Evolutionary conservation across 1,140 invertebrate species (phyloP).

Genomic region (Procambarus clarkii): DNA sequence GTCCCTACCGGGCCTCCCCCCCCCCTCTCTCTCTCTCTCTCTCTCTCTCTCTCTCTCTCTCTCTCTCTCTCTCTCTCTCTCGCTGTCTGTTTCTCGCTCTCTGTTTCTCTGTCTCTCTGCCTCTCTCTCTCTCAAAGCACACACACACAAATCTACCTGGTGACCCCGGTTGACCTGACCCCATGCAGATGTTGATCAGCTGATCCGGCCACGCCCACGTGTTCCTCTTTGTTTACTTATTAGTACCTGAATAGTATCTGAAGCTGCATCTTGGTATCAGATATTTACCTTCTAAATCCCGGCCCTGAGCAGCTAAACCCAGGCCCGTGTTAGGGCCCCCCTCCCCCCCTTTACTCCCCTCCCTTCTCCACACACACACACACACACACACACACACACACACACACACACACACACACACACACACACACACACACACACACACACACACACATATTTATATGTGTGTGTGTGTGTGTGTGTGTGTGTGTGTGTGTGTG

Average conservation of each 20-base stretch:
- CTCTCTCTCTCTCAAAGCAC: background rate
- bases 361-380: too few species aligned
- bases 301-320: background rate
- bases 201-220: conserved; percentile 25
- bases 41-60: background rate
- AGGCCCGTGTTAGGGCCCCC: background rate
- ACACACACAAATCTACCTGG: too few species aligned
- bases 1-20: background rate
- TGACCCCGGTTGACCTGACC: conserved; percentile 30
- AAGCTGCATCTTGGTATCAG: background rate
- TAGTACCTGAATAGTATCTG: conserved; percentile 38
- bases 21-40: background rate
- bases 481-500: too few species aligned
- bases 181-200: conserved; percentile 50
- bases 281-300: conserved; percentile 19
- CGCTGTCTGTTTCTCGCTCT: too few species aligned
- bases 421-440: too few species aligned
- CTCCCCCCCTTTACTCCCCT: background rate
- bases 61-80: background rate
- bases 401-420: too few species aligned
- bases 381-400: too few species aligned
- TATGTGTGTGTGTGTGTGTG: too few species aligned
- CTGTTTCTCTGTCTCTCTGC: too few species aligned
- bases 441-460: too few species aligned
- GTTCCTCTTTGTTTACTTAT: conserved; percentile 50